A percentile compares a stretch with the other conserved stretches of the same genome.
These are phyloP conservation scores for Ashinkailepas kermadecensis DNA, from an alignment of 2,888 invertebrate species.

Conservation along the genomic window DNA sequence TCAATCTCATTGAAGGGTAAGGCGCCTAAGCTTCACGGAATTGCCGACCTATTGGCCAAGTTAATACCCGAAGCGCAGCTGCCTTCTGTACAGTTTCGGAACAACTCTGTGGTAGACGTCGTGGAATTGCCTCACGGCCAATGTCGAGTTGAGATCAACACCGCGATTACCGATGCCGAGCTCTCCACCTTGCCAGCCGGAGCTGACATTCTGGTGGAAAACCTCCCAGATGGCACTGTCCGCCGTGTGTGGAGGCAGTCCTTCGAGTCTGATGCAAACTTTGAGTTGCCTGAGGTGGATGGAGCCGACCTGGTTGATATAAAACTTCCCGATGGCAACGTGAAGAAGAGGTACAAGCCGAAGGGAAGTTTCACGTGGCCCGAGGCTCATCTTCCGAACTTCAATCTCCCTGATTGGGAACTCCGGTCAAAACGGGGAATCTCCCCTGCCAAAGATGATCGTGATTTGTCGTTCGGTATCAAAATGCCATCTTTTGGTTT, in stretches of 20 bases:
- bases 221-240: not conserved
- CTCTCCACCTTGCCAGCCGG: not conserved
- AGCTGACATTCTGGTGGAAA: not conserved
- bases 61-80: not conserved
- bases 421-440: not conserved
- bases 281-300: constrained; percentile 26
- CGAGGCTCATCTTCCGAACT: not conserved
- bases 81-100: not conserved
- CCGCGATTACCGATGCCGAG: not conserved
- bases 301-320: constrained; percentile 27
- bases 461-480: not conserved
- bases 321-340: not conserved
- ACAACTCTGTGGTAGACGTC: not conserved
- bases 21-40: not conserved
- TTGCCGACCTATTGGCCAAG: not conserved
- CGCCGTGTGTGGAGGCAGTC: constrained; percentile 2
- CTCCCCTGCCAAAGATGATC: not conserved
- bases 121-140: not conserved
- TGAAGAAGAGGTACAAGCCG: constrained; percentile 2
- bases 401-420: not conserved
- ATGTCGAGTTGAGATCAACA: not conserved
- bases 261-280: constrained; percentile 24
- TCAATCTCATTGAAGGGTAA: not conserved
- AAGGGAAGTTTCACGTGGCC: constrained; percentile 4
- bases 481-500: not conserved